These are phyloP conservation scores for Xenopus tropicalis DNA, from an alignment of 2,113 vertebrate genomes.

Conservation along the genomic window UCB_Xtro_10.0 CM004443.2:139923501-139924000, in stretches of 20 bases:
- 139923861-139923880: constrained; percentile 54
- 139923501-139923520: constrained; percentile 55
- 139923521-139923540: constrained; percentile 50
- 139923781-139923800: constrained; percentile 56
- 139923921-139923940: constrained; percentile 65
- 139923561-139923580: constrained; percentile 33
- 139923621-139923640: constrained; percentile 13
- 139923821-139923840: neutral
- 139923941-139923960: constrained; percentile 61
- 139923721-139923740: constrained; percentile 58
- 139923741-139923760: constrained; percentile 64
- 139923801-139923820: constrained; percentile 1
- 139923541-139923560: constrained; percentile 14
- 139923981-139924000: constrained; percentile 60
- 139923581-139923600: constrained; percentile 22
- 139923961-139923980: constrained; percentile 63
- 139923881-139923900: constrained; percentile 59
- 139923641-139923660: constrained; percentile 31
- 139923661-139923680: constrained; percentile 20
- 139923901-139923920: constrained; percentile 67
- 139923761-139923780: constrained; percentile 65
- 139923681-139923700: neutral
- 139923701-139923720: constrained; percentile 48
- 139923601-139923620: constrained; percentile 31
- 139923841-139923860: constrained; percentile 28